Evolutionary conservation across 2,888 invertebrate genomes (phyloP).

Genomic region (Morpho achilles): DNA sequence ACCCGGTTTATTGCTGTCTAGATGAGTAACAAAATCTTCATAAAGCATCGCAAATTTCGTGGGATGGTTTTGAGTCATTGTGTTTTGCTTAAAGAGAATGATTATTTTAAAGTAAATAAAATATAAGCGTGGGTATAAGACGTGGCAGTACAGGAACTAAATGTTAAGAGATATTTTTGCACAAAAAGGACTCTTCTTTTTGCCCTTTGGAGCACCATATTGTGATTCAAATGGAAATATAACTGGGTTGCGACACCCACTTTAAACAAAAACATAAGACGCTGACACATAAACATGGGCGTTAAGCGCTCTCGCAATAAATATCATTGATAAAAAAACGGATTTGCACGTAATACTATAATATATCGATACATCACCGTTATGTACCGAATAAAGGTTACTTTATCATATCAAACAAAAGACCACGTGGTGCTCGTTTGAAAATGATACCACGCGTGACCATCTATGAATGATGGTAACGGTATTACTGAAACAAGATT

Average conservation of each 20-base stretch:
- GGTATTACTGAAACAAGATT: constrained; percentile 53
- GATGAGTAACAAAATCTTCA: constrained; percentile 61
- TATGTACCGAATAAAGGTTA: constrained; percentile 40
- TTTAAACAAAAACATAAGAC: constrained; percentile 56
- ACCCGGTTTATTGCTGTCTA: constrained; percentile 68
- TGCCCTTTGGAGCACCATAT: constrained; percentile 45
- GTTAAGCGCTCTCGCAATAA: constrained; percentile 67
- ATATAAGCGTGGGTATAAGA: background rate
- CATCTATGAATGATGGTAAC: constrained; percentile 50
- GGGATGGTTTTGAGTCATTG: constrained; percentile 32
- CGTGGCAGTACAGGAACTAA: background rate
- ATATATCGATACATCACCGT: constrained; percentile 56
- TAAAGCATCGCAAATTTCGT: constrained; percentile 54
- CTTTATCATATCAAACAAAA: constrained; percentile 39
- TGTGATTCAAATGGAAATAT: constrained; percentile 51
- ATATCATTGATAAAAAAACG: constrained; percentile 62
- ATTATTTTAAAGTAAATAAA: constrained; percentile 4
- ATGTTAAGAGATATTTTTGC: background rate
- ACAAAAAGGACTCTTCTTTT: constrained; percentile 41
- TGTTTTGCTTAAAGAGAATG: no score
- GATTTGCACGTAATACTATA: constrained; percentile 58
- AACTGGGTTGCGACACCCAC: constrained; percentile 69
- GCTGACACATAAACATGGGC: constrained; percentile 60
- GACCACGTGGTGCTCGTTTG: constrained; percentile 27
- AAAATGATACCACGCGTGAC: constrained; percentile 32